Evolutionary conservation across 2,888 invertebrate species (phyloP).

Genomic region (Eupithecia centaureata): DNA sequence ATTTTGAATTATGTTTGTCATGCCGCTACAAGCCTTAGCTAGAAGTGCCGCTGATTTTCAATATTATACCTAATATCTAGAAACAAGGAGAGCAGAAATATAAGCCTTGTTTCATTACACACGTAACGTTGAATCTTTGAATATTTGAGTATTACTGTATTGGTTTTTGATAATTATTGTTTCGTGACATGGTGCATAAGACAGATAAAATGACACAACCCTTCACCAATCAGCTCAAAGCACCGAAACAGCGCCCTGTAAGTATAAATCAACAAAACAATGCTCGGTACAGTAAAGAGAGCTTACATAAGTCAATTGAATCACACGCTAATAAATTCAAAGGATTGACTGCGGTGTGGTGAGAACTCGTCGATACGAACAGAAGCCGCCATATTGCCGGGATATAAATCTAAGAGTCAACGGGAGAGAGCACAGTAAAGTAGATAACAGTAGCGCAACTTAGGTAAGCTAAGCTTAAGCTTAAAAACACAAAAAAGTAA

Average conservation of each 20-base stretch:
- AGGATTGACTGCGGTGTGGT: conserved; percentile 73
- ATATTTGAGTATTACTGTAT: too few species aligned
- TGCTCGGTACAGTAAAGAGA: conserved; percentile 63
- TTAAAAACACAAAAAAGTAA: neutral
- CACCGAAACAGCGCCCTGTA: conserved; percentile 20
- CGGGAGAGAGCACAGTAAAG: conserved; percentile 21
- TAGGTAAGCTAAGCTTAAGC: neutral
- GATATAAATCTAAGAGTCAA: conserved; percentile 76
- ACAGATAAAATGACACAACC: neutral
- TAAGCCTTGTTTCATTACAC: too few species aligned
- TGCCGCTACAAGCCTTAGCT: too few species aligned
- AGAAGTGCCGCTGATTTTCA: too few species aligned
- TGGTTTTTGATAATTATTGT: neutral
- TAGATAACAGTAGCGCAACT: conserved; percentile 12
- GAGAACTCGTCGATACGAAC: conserved; percentile 76
- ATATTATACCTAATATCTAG: too few species aligned
- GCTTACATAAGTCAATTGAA: conserved; percentile 65
- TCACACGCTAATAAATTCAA: conserved; percentile 76
- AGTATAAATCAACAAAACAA: conserved; percentile 75
- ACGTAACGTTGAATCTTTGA: neutral
- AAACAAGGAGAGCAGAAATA: too few species aligned
- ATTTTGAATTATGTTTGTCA: too few species aligned
- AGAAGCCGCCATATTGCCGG: conserved; percentile 75
- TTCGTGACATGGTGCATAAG: neutral
- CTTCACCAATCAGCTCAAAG: conserved; percentile 29